Conservation (phyloP, 2,797 vertebrate genomes). For the Odontamblyopus rebecca region DNA sequence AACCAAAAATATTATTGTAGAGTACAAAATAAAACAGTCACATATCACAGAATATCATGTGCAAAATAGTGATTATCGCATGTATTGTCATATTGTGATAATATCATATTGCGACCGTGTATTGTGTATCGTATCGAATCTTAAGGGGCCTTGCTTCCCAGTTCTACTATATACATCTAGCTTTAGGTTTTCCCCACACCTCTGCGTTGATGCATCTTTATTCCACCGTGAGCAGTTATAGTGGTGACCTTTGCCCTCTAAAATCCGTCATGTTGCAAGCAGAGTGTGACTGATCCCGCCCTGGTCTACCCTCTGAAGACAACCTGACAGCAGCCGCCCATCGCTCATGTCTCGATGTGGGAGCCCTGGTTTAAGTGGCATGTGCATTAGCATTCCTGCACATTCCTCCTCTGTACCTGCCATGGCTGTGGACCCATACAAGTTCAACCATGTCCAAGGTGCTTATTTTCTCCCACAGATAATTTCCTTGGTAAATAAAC, state of each 20-base stretch:
- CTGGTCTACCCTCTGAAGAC: slow-evolving; percentile 15
- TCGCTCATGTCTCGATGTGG: slow-evolving; percentile 32
- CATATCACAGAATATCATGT: too few relatives aligned
- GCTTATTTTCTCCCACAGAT: slow-evolving; percentile 53
- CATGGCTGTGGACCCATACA: slow-evolving; percentile 42
- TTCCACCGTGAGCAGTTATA: slow-evolving; percentile 26
- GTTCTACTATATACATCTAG: slow-evolving; percentile 23
- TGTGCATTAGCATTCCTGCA: slow-evolving; percentile 34
- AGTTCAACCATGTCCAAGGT: slow-evolving; percentile 67
- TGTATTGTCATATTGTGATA: too few relatives aligned
- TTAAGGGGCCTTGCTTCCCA: too few relatives aligned
- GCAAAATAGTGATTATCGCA: too few relatives aligned
- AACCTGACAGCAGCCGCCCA: slow-evolving; percentile 28
- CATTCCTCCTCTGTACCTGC: slow-evolving; percentile 60
- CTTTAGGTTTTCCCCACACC: slow-evolving; percentile 3
- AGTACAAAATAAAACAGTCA: too few relatives aligned
- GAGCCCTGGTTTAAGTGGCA: slow-evolving; percentile 19
- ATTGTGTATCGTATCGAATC: too few relatives aligned
- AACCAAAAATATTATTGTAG: too few relatives aligned
- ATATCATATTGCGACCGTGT: too few relatives aligned
- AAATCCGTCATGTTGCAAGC: slow-evolving; percentile 38
- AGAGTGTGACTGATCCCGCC: slow-evolving; percentile 40
- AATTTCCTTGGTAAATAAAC: slow-evolving; percentile 53
- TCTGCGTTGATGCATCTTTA: slow-evolving; percentile 29
- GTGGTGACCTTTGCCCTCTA: slow-evolving; percentile 44